Base-by-base conservation (phyloP, 2,888 invertebrate species). In the Abrostola tripartita region DNA sequence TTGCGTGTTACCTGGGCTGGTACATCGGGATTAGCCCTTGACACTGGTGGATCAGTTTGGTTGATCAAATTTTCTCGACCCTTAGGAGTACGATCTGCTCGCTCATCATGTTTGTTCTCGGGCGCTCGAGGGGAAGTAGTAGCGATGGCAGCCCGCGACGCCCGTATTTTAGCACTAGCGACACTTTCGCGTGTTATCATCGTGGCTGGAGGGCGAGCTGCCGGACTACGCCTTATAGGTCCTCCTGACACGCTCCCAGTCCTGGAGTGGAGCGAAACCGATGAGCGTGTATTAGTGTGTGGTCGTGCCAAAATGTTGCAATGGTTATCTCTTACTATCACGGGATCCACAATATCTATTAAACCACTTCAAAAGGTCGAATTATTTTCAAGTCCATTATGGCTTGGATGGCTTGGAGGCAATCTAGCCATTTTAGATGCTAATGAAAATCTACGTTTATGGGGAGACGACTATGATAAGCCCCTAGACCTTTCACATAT, bases 21-120 rank as follows among this genome's bases (percentile, higher is more conserved):
- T 5, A 86, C 90, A 0, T 91, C 93, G 0, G 94, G 92, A 1
- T 83, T 94, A 9, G 92, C 92, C 0, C 97, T 98, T 24, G 99
- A 99, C 85, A 98, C 98, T 52, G 98, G 99, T 2, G 99, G 99
- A 0, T 99, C 99, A 0, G 99, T 99, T 1, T 99, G 99, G 96
- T 97, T 98, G 75, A 94, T 99, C 42, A 97, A 97, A 81, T 99
- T 99, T 85, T 98, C 97, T 49, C 95, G 98, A 64, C 96, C 98
- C 10, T 95, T 99, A 78, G 99, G 98, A 11, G 97, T 98, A 42
- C 95, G 99, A 50, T 97, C 97, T 0, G 98, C 98, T 88, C 97
- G 98, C 68, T 97, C 98, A 0, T 97, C 98, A 58, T 99, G 99
- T 88, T 94, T 99, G 12, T 99, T 99, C 91, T 99, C 99, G 41